Evolutionary conservation across 2,888 invertebrate species (phyloP).

Genomic region (Diaphora mendica): DNA sequence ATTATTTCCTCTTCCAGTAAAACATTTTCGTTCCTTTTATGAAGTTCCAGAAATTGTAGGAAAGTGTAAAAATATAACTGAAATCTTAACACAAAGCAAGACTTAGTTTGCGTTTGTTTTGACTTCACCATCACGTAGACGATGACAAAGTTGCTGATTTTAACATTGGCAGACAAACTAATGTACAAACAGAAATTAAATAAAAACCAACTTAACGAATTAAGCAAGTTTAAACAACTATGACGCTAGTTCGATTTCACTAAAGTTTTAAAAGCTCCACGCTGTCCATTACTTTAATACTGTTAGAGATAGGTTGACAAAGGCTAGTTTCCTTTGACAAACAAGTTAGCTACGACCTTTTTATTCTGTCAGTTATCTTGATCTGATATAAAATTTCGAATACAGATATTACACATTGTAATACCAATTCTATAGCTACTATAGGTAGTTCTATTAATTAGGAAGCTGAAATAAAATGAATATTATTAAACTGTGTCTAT

Average conservation of each 20-base stretch:
- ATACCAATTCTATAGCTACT: too few relatives aligned
- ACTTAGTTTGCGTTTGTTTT: neutral
- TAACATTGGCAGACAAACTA: neutral
- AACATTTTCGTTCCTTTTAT: too few relatives aligned
- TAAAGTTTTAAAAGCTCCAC: slow-evolving; percentile 2
- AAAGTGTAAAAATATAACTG: neutral
- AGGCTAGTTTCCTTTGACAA: neutral
- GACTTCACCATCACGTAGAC: neutral
- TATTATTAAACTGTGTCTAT: too few relatives aligned
- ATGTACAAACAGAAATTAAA: slow-evolving; percentile 1
- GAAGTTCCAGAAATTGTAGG: too few relatives aligned
- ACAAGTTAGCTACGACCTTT: neutral
- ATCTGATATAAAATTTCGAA: too few relatives aligned
- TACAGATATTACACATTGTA: too few relatives aligned
- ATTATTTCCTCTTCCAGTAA: too few relatives aligned
- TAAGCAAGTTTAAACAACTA: neutral
- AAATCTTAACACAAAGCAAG: neutral
- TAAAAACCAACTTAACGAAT: neutral
- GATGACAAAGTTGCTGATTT: neutral
- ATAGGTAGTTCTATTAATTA: too few relatives aligned
- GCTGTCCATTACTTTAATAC: neutral
- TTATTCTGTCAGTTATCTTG: neutral
- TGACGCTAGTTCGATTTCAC: neutral
- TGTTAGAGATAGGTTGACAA: neutral
- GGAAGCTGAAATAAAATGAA: too few relatives aligned